phyloP scores from a whole-genome alignment of 2,888 invertebrate genomes.

The Resseliella maxima region DNA sequence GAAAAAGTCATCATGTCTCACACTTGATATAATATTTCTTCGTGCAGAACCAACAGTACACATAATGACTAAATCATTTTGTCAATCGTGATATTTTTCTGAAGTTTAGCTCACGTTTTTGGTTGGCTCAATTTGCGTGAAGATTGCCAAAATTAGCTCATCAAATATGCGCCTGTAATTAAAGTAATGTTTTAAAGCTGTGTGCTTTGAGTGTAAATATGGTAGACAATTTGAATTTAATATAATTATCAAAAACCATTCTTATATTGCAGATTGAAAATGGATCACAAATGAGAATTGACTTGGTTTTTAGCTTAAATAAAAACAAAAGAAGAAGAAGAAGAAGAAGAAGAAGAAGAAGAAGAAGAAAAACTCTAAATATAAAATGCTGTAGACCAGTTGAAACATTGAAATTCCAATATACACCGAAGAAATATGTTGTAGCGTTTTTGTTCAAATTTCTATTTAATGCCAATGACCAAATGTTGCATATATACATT shows the following conservation, averaged over 20 bases:
- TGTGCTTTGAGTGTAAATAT: neutral
- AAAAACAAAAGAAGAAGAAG: neutral
- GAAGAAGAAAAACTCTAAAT: neutral
- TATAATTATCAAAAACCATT: neutral
- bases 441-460: neutral
- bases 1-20: slow-evolving; percentile 5
- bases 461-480: neutral
- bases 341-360: neutral
- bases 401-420: no score
- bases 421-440: no score
- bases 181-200: neutral
- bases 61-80: slow-evolving; percentile 1
- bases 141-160: slow-evolving; percentile 5
- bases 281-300: neutral
- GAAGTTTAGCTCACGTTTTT: neutral
- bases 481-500: slow-evolving; percentile 7
- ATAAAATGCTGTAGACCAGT: no score
- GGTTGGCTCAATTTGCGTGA: neutral
- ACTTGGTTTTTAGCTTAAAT: no score
- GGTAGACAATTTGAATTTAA: neutral
- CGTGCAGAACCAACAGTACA: neutral
- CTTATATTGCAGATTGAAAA: neutral
- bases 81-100: neutral
- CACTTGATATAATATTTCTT: neutral
- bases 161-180: neutral